Evolutionary conservation across 1,140 invertebrate species (phyloP), one percentile per base, ranked within the genome.

Genomic region (Lamellibrachia luymesi): DNA sequence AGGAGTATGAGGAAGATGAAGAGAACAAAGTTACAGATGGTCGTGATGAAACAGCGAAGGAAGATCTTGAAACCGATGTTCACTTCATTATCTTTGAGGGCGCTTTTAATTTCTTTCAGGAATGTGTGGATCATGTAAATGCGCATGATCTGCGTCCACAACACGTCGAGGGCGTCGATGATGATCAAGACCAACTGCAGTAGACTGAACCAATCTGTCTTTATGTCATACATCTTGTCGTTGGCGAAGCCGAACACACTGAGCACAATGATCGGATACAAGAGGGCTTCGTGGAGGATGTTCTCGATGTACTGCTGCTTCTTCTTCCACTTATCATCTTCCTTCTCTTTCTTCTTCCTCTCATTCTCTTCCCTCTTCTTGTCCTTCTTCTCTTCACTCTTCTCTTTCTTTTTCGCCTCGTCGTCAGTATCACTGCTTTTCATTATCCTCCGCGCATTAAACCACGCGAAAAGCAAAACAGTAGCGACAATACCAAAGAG

Each of bases 231-330:
- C 92, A 92, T 92, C 51, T 56, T 92, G 27, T 92, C 92, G 38
- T 50, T 92, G 92, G 92, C 92, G n/a, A 92, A 92, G 4, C 92
- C 92, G 49, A 92, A 38, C 10, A 64, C 52, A 56, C 50, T 64
- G 50, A 92, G 27, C 50, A 92, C 52, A 49, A 92, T 38, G 27
- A 92, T 38, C 38, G 92, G 92, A 50, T 51, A 92, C 27, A 92
- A 49, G 8, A 92, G 92, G 22, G 51, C 50, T 92, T 92, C 92
- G 56, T 92, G 92, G 2, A 92, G 6, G 8, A 92, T 92, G 92
- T 92, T 92, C 92, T 92, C 92, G 50, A n/a, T 27, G 49, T 92
- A 92, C 92, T 92, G 92, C 17, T 51, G 8, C 4, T 92, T 25
- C 50, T 92, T 92, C 49, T 51, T 51, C 7, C 51, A 2, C 17